Conservation (phyloP, 92 coral and sea anemone species). For the Paramuricea clavata region DNA sequence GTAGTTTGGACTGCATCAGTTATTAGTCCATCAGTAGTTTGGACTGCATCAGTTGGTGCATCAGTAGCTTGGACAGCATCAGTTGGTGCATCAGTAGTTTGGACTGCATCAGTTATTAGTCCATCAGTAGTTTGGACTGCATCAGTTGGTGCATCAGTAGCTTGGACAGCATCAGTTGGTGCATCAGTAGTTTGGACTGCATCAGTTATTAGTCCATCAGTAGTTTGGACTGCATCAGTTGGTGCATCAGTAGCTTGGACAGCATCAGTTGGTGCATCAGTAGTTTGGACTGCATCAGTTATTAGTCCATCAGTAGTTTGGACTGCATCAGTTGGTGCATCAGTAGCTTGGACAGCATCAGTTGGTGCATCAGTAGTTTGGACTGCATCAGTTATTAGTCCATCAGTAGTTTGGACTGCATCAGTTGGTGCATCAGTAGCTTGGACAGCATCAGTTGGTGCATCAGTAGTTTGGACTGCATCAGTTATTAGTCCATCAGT, state of each 20-base stretch:
- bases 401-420: not conserved
- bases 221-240: not conserved
- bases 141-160: not conserved
- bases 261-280: slow-evolving; percentile 1
- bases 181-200: not conserved
- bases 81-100: not conserved
- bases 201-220: not conserved
- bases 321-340: slow-evolving; percentile 5
- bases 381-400: not conserved
- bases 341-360: slow-evolving; percentile 27
- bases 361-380: slow-evolving; percentile 27
- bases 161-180: not conserved
- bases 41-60: not conserved
- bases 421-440: slow-evolving; percentile 9
- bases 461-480: slow-evolving; percentile 26
- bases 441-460: slow-evolving; percentile 32
- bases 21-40: not conserved
- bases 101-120: not conserved
- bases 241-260: not conserved
- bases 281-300: slow-evolving; percentile 4
- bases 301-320: slow-evolving; percentile 11
- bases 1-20: too few species aligned
- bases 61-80: not conserved
- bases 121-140: not conserved
- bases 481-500: slow-evolving; percentile 28